These are phyloP conservation scores for Erpetoichthys calabaricus DNA, from an alignment of 2,797 vertebrate genomes.

Conservation along the genomic window DNA sequence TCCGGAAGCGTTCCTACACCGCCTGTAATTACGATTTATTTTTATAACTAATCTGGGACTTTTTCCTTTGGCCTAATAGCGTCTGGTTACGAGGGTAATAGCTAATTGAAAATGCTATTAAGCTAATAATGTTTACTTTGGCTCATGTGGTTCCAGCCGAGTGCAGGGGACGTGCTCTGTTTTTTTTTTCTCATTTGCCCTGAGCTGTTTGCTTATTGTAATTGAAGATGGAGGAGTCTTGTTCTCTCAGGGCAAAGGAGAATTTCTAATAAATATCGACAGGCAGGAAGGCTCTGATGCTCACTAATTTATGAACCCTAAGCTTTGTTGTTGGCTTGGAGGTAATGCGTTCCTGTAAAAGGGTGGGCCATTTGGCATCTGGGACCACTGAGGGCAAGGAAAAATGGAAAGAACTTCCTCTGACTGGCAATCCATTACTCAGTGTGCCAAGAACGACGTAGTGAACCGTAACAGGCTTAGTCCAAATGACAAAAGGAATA, in stretches of 20 bases:
- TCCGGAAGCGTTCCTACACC: constrained; percentile 30
- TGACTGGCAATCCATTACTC: too few species aligned
- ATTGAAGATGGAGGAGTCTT: constrained; percentile 52
- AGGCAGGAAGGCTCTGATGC: constrained; percentile 4
- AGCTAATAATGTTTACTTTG: constrained; percentile 46
- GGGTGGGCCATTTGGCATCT: too few species aligned
- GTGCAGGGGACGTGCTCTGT: constrained; percentile 24
- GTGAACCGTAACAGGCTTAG: too few species aligned
- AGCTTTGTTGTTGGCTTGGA: too few species aligned
- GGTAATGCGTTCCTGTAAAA: too few species aligned
- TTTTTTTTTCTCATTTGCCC: constrained; percentile 44
- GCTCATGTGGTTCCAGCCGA: constrained; percentile 29
- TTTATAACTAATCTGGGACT: constrained; percentile 37
- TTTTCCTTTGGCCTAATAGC: constrained; percentile 33
- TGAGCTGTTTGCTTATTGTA: constrained; percentile 68
- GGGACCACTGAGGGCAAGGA: too few species aligned
- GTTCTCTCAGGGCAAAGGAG: constrained; percentile 40
- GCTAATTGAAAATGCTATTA: constrained; percentile 50
- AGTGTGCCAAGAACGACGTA: too few species aligned
- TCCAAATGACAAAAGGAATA: too few species aligned
- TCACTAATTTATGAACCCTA: too few species aligned
- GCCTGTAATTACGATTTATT: constrained; percentile 37
- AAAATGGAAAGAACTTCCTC: too few species aligned
- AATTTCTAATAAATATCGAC: constrained; percentile 73
- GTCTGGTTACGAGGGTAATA: constrained; percentile 32